phyloP scores from a whole-genome alignment of 2,888 invertebrate genomes.

The Spodoptera exigua region DNA sequence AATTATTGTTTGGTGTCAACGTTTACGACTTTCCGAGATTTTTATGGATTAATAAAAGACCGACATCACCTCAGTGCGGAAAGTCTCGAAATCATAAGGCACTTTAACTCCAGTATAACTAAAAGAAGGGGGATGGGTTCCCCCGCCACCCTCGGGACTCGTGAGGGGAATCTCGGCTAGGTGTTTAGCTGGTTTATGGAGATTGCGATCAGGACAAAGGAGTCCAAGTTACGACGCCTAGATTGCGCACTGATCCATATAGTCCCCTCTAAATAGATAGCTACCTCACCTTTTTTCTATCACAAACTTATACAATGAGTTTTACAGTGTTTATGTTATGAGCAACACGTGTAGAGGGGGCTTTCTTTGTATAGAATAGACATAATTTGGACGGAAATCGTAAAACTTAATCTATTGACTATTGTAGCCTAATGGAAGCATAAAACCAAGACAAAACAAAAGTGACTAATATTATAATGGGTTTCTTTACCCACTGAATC shows the following conservation, averaged over 20 bases:
- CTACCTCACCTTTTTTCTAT: constrained; percentile 65
- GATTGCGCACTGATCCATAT: constrained; percentile 81
- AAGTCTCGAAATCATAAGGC: constrained; percentile 81
- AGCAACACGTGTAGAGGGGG: constrained; percentile 27
- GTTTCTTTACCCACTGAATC: neutral
- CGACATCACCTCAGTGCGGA: constrained; percentile 67
- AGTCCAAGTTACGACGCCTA: constrained; percentile 82
- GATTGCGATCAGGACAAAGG: constrained; percentile 88
- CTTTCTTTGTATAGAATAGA: constrained; percentile 34
- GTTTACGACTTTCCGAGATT: constrained; percentile 67
- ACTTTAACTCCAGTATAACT: constrained; percentile 79
- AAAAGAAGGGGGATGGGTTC: constrained; percentile 64
- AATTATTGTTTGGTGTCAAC: constrained; percentile 69
- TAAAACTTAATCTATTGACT: constrained; percentile 25
- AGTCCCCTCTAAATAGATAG: constrained; percentile 70
- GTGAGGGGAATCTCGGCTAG: constrained; percentile 82
- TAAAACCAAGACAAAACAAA: constrained; percentile 12
- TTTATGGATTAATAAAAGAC: constrained; percentile 80
- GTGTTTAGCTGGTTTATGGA: constrained; percentile 88
- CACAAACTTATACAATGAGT: constrained; percentile 65
- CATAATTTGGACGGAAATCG: constrained; percentile 28
- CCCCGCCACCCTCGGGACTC: constrained; percentile 60
- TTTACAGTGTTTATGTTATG: constrained; percentile 54
- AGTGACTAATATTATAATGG: constrained; percentile 13
- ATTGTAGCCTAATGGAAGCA: constrained; percentile 20